Percentiles rank a stretch among this genome's conserved stretches.
phyloP scores from a whole-genome alignment of 2,113 vertebrate genomes.

The Strix uralensis region DNA sequence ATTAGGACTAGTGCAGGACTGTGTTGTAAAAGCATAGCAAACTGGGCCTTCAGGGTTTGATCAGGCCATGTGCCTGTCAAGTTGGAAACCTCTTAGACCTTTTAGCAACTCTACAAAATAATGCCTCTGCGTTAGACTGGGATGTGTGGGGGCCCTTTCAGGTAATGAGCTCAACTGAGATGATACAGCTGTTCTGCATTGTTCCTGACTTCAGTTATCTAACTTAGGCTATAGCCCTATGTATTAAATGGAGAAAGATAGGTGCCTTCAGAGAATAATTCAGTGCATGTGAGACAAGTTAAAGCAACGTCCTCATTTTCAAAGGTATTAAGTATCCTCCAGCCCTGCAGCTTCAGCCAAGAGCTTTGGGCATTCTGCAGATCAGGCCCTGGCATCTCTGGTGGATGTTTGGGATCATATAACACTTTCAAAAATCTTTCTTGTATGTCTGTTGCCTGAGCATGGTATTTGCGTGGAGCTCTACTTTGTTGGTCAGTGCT shows the following conservation, averaged over 20 bases:
- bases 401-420: rapidly evolving
- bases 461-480: background rate
- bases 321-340: background rate
- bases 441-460: background rate
- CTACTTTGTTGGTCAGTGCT: background rate
- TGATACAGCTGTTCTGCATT: rapidly evolving
- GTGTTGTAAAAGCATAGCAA: background rate
- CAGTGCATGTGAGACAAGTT: background rate
- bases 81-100: background rate
- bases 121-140: background rate
- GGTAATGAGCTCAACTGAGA: background rate
- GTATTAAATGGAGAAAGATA: background rate
- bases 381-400: background rate
- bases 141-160: background rate
- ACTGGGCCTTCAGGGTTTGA: rapidly evolving
- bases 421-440: background rate
- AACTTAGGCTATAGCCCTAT: background rate
- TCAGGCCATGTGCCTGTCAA: rapidly evolving
- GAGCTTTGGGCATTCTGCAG: background rate
- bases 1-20: rapidly evolving
- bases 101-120: background rate
- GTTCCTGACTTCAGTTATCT: background rate
- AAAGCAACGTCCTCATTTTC: background rate
- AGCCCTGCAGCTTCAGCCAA: background rate
- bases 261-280: background rate